A percentile compares a stretch with the other conserved stretches of the same genome.
phyloP scores from a whole-genome alignment of 2,113 vertebrate genomes.

The Chitala chitala region DNA sequence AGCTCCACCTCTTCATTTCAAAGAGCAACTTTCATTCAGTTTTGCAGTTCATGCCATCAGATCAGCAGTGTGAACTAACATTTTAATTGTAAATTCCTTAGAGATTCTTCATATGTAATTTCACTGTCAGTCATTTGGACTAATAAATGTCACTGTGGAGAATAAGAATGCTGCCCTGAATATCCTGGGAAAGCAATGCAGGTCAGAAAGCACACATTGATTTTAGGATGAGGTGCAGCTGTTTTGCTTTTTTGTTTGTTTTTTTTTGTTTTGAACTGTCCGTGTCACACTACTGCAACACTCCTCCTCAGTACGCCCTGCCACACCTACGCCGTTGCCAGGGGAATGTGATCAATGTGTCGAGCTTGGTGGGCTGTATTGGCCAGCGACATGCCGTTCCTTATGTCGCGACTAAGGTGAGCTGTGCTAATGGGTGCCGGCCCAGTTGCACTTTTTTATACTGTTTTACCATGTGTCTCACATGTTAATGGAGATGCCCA shows the following conservation, averaged over 20 bases:
- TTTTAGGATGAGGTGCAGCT: too few species aligned
- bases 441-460: background rate
- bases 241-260: background rate
- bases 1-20: too few species aligned
- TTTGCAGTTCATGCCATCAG: too few species aligned
- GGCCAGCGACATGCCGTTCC: slow-evolving; percentile 65
- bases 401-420: slow-evolving; percentile 76
- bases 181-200: too few species aligned
- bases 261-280: background rate
- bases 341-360: slow-evolving; percentile 74
- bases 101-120: too few species aligned
- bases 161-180: background rate
- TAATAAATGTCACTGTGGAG: background rate
- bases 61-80: too few species aligned
- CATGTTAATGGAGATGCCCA: background rate
- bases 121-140: too few species aligned
- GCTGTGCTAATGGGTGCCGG: background rate
- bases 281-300: slow-evolving; percentile 14
- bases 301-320: slow-evolving; percentile 57
- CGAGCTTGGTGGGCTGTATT: slow-evolving; percentile 65
- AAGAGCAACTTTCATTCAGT: too few species aligned
- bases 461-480: background rate
- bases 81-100: too few species aligned
- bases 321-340: slow-evolving; percentile 58
- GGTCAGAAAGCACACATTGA: too few species aligned